Conservation (phyloP, 1,140 invertebrate species). For the Ladona fulva region DNA sequence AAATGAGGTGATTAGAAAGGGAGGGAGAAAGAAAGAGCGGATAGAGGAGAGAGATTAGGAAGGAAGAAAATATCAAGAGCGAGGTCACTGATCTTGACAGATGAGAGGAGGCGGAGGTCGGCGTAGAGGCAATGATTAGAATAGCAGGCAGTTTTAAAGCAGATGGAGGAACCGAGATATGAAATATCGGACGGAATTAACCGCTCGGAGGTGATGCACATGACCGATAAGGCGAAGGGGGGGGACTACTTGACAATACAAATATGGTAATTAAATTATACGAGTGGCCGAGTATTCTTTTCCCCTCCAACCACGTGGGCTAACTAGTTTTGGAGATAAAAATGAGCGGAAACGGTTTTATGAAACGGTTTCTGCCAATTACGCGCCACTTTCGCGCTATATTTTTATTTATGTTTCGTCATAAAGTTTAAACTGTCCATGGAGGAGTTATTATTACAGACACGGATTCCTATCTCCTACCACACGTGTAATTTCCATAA, state of each 20-base stretch:
- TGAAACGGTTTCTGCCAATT: no score
- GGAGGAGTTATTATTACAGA: no score
- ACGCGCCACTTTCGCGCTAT: no score
- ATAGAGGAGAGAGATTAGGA: not conserved
- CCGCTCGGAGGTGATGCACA: not conserved
- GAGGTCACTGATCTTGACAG: not conserved
- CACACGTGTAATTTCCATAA: no score
- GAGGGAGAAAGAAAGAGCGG: not conserved
- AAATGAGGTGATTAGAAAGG: not conserved
- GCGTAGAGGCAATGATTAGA: not conserved
- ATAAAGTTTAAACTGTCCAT: no score
- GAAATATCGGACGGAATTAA: not conserved
- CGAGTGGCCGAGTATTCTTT: not conserved
- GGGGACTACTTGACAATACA: not conserved
- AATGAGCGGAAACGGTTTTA: no score
- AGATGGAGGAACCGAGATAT: not conserved
- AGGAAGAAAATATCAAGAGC: not conserved
- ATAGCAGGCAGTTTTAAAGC: not conserved
- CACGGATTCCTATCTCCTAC: no score
- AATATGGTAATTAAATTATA: slow-evolving; percentile 1
- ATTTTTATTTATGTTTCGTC: no score
- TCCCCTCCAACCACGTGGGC: no score
- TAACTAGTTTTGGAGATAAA: no score
- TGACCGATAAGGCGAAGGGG: not conserved
- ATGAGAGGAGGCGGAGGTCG: not conserved